Percentiles rank a stretch among this genome's conserved stretches.
Evolutionary conservation across 2,888 invertebrate species (phyloP).

Genomic region (Caenorhabditis uteleia): DNA sequence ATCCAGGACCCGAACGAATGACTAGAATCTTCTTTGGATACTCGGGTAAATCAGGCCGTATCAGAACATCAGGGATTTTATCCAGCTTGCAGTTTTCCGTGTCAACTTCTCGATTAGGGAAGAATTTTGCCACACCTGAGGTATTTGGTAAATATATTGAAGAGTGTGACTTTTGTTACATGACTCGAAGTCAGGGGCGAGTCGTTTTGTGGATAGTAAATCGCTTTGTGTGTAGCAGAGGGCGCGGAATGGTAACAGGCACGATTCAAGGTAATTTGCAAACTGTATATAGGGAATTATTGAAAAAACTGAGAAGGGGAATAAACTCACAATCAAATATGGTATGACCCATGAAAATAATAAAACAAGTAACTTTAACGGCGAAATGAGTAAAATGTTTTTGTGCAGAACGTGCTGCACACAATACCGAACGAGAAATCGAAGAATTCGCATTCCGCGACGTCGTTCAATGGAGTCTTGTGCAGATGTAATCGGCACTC

Average conservation of each 20-base stretch:
- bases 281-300: conserved; percentile 48
- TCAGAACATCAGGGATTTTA: conserved; percentile 40
- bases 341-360: conserved; percentile 66
- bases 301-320: too few relatives aligned
- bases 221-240: conserved; percentile 68
- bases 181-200: conserved; percentile 51
- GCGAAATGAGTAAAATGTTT: conserved; percentile 41
- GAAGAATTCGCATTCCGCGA: conserved; percentile 31
- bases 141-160: background rate
- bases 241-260: conserved; percentile 62
- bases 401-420: conserved; percentile 38
- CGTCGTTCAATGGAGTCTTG: conserved; percentile 24
- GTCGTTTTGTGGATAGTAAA: conserved; percentile 57
- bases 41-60: conserved; percentile 37
- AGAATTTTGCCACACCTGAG: conserved; percentile 37
- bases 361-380: conserved; percentile 49
- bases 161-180: conserved; percentile 47
- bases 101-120: conserved; percentile 28
- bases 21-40: conserved; percentile 46
- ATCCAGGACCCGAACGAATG: conserved; percentile 56
- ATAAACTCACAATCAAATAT: conserved; percentile 64
- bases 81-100: conserved; percentile 41
- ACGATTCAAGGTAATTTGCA: conserved; percentile 66
- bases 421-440: conserved; percentile 21
- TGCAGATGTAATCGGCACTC: conserved; percentile 7